Base-by-base conservation (phyloP, 2,797 vertebrate species). In the Microctenopoma steveboyesi region DNA sequence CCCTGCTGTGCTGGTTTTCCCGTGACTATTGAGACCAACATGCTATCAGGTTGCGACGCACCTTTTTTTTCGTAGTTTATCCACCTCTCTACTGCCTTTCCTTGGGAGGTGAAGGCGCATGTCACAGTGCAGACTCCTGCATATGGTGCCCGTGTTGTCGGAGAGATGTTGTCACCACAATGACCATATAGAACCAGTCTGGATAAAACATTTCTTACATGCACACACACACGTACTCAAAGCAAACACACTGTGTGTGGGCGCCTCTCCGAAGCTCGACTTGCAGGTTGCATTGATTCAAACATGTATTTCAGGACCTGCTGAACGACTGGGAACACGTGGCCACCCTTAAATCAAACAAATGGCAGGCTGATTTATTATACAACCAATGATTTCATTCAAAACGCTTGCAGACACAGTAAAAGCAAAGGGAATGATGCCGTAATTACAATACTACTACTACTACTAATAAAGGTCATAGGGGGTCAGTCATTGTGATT, bases 291-390 rank as follows among this genome's bases (percentile, higher is more conserved):
- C 58, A 50, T 33, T 71, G 64, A 55, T 15, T 76, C 64, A 83
- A 88, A 87, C 84, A 18, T 70, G 88, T 79, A 69, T 74, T 71
- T 84, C 86, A 83, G 83, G 84, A 86, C 63, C 47, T 75, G 42
- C 75, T 47, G 45, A 61, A 40, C 2, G 7, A 30, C 64, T 74
- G 52, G 10, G 0, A 69, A 55, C 79, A 84, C 42, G 51, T 54
- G 76, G 81, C 74, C 59, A 62, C 33, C 14, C 42, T 78, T 15
- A 33, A 13, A 51, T 61, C 25, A 35, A 67, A 51, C 13, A 45
- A 30, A 45, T 0, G 5, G 39, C 25, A 27, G 0, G 5, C 47
- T 49, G 33, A 15, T 43, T 58, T 33, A 52, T 33, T 13, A 40
- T 7, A 7, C 10, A 69, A 71, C 13, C 68, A 46, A 45, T 7